Evolutionary conservation across 2,888 invertebrate genomes (phyloP).

Genomic region (Cheilosia soror): DNA sequence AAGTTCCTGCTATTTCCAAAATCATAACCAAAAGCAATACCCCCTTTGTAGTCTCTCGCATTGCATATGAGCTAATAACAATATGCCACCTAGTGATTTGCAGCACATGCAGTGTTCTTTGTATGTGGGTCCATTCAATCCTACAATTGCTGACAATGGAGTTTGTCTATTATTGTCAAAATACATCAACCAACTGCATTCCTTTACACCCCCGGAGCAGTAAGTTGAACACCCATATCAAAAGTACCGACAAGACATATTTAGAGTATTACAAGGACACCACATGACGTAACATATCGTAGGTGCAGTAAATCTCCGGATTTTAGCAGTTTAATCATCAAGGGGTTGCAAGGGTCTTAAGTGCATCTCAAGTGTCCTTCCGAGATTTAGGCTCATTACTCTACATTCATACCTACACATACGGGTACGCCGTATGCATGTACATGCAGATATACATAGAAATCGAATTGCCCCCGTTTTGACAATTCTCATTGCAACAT

Average conservation of each 20-base stretch:
- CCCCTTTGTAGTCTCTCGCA: no score
- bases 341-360: conserved; percentile 23
- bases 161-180: conserved; percentile 1
- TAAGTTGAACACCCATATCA: not conserved
- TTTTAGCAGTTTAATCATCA: not conserved
- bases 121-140: not conserved
- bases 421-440: no score
- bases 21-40: no score
- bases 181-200: not conserved
- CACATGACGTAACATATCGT: not conserved
- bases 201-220: not conserved
- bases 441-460: no score
- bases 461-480: not conserved
- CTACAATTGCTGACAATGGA: not conserved
- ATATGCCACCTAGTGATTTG: not conserved
- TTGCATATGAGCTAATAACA: no score
- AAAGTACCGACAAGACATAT: not conserved
- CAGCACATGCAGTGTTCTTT: not conserved
- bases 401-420: not conserved
- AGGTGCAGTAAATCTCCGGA: not conserved
- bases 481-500: conserved; percentile 15
- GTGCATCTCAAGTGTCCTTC: conserved; percentile 39
- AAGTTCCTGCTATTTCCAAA: no score
- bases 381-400: conserved; percentile 1
- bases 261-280: not conserved